Evolutionary conservation across 1,140 invertebrate species (phyloP).

Genomic region (Megalopta genalis): DNA sequence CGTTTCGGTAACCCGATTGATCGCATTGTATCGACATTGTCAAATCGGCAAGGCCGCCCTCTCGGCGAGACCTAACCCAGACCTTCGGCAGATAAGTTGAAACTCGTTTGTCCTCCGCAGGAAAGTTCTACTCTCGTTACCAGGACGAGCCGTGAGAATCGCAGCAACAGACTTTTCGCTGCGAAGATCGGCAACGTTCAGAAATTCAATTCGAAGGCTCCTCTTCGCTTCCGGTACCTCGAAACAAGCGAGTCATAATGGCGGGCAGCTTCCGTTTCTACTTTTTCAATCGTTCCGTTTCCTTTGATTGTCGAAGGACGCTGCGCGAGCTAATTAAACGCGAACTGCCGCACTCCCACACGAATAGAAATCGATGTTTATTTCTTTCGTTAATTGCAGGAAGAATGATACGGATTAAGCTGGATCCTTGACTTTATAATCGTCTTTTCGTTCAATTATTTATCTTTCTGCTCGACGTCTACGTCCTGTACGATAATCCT

Average conservation of each 20-base stretch:
- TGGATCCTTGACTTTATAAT: too few relatives aligned
- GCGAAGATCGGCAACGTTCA: background rate
- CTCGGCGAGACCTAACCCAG: conserved; percentile 37
- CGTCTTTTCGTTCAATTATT: too few relatives aligned
- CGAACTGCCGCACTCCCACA: background rate
- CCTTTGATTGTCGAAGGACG: background rate
- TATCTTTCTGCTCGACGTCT: too few relatives aligned
- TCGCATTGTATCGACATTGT: conserved; percentile 37
- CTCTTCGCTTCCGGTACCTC: background rate
- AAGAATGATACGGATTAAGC: background rate
- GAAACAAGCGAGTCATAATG: background rate
- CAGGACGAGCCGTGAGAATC: background rate
- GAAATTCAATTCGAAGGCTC: conserved; percentile 1
- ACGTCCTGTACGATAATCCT: too few relatives aligned
- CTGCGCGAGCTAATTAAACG: background rate
- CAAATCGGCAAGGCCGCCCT: conserved; percentile 53
- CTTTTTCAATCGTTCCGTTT: background rate
- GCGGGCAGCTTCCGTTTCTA: background rate
- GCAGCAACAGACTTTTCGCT: too few relatives aligned
- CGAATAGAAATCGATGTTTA: background rate
- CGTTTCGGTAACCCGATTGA: conserved; percentile 25
- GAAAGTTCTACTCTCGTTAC: background rate
- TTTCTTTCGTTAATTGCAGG: background rate
- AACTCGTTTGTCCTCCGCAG: conserved; percentile 17
- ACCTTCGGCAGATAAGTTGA: conserved; percentile 54